Evolutionary conservation across 2,888 invertebrate genomes (phyloP).

Genomic region (Tipula vernalis): DNA sequence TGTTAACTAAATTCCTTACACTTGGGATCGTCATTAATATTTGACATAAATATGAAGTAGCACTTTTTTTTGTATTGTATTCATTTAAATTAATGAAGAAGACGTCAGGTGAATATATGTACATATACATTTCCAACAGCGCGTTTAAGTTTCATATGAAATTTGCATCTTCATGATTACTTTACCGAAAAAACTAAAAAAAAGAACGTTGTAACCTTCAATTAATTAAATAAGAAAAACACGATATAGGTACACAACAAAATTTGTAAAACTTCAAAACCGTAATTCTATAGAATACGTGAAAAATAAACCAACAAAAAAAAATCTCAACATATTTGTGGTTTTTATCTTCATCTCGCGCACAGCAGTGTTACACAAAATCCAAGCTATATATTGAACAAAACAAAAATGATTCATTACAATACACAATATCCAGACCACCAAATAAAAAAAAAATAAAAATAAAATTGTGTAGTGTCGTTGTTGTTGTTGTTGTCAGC

Average conservation of each 20-base stretch:
- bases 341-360: constrained; percentile 4
- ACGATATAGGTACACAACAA: not conserved
- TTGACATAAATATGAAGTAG: not conserved
- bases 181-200: not conserved
- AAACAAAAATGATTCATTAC: not conserved
- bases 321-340: not conserved
- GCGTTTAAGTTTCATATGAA: not conserved
- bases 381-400: not conserved
- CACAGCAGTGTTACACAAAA: not conserved
- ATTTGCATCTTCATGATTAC: not conserved
- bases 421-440: not conserved
- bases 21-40: not conserved
- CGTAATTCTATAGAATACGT: not conserved
- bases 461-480: not conserved
- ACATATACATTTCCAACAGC: not conserved
- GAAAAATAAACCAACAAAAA: not conserved
- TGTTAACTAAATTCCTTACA: not conserved
- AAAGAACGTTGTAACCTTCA: not conserved
- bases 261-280: not conserved
- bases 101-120: not conserved
- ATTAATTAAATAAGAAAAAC: not conserved
- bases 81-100: not conserved
- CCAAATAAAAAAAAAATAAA: not conserved
- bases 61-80: not conserved
- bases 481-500: not conserved